Evolutionary conservation across 1,140 invertebrate genomes (phyloP), one percentile per base, ranked within the genome.

Genomic region (Hylaeus anthracinus): DNA sequence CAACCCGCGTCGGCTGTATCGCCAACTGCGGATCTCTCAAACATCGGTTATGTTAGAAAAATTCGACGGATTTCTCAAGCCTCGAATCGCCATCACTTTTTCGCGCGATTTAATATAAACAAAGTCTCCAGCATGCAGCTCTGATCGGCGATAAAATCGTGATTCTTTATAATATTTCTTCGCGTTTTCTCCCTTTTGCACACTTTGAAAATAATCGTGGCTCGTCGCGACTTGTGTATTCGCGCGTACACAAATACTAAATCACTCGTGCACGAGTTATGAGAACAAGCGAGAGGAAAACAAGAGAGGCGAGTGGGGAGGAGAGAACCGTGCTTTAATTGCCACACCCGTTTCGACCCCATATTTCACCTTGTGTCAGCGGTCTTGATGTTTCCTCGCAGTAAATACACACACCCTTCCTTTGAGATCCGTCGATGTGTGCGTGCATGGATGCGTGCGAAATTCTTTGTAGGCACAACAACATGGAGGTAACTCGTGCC

Each of bases 281-380:
- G 15, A 58, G 41, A n/a, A 37, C 37, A 15, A n/a, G 10, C 66
- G 3, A n/a, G 53, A 45, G 3, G 37, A 5, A 56, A 6, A 6
- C 45, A 55, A 63, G 12, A 65, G 41, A 15, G 64, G 58, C 1
- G 37, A 67, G 61, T n/a, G 39, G 37, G 69, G 51, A 15, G 56
- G 4, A 15, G 39, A 69, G 53, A 48, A 61, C 66, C 41, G 53
- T 66, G 70, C 14, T 75, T 86, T 86, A 86, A 87, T 87, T 87
- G 85, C 85, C 85, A 86, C 81, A 74, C 84, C 85, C 84, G 76
- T 83, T 87, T 86, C 85, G 77, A 86, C 72, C 81, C 85, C 81
- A 86, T 88, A 88, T 88, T 88, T 88, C 82, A 88, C 71, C 76
- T 67, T 72, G 80, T 86, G 87, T 88, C 87, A 85, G 85, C 84